phyloP scores from a whole-genome alignment of 2,797 vertebrate genomes.

The Menidia menidia region DNA sequence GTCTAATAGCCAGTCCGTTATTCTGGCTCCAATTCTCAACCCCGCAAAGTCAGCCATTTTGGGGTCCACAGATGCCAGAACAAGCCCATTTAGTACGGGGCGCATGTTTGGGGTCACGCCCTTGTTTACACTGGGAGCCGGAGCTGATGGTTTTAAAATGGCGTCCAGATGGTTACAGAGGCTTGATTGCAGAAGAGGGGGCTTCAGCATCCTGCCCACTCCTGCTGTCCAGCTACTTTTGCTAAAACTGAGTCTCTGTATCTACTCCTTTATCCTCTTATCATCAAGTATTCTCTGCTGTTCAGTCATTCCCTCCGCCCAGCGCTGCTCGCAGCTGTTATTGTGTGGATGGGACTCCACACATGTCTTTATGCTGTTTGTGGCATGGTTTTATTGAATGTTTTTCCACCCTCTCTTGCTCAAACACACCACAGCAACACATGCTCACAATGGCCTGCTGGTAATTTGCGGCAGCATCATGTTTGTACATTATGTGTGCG shows the following conservation, averaged over 20 bases:
- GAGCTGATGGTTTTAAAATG: constrained; percentile 85
- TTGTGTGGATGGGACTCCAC: constrained; percentile 34
- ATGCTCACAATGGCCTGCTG: constrained; percentile 29
- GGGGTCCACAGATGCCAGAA: constrained; percentile 74
- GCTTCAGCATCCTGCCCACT: constrained; percentile 69
- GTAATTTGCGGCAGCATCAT: constrained; percentile 53
- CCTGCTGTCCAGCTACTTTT: constrained; percentile 76
- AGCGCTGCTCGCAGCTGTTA: constrained; percentile 22
- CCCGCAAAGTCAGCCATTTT: constrained; percentile 74
- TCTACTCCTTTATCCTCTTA: constrained; percentile 46
- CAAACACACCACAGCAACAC: constrained; percentile 30
- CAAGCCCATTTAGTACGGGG: constrained; percentile 73
- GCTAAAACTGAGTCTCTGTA: constrained; percentile 58
- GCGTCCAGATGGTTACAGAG: constrained; percentile 82
- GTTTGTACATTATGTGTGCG: constrained; percentile 59
- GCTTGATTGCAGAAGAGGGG: constrained; percentile 77
- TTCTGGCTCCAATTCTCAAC: constrained; percentile 57
- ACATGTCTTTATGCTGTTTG: constrained; percentile 40
- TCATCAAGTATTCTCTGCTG: constrained; percentile 44
- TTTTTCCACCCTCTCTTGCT: constrained; percentile 22
- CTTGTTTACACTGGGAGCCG: constrained; percentile 79
- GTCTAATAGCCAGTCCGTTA: constrained; percentile 46
- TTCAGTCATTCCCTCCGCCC: constrained; percentile 43
- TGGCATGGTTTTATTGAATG: constrained; percentile 41
- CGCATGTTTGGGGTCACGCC: constrained; percentile 79